Conservation (phyloP, 1,140 invertebrate species). For the Marisa cornuarietis region DNA sequence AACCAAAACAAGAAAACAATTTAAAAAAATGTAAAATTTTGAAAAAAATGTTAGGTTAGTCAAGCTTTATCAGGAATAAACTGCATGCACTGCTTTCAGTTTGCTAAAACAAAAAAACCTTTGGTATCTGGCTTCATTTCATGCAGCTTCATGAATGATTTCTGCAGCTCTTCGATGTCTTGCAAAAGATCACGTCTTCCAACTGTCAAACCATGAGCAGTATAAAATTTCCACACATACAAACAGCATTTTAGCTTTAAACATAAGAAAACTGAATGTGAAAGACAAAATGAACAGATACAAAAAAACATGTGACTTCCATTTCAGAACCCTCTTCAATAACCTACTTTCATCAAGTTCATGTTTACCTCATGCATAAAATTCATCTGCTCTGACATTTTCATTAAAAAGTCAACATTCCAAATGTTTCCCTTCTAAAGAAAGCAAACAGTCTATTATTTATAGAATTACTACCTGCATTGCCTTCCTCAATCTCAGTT, state of each 20-base stretch:
- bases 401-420: too few species aligned
- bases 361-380: too few species aligned
- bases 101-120: not conserved
- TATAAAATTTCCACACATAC: not conserved
- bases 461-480: not conserved
- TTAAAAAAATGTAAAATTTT: not conserved
- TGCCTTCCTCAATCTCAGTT: not conserved
- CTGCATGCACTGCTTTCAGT: not conserved
- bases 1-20: not conserved
- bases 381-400: too few species aligned
- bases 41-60: too few species aligned
- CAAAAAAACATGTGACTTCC: not conserved
- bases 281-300: not conserved
- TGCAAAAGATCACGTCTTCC: not conserved
- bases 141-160: not conserved
- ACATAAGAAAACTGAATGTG: not conserved
- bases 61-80: too few species aligned
- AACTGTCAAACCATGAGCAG: not conserved
- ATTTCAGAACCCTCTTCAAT: too few species aligned
- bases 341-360: too few species aligned
- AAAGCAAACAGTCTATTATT: too few species aligned
- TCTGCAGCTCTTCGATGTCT: conserved; percentile 17
- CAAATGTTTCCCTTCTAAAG: too few species aligned
- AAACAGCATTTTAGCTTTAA: not conserved
- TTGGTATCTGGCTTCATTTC: conserved; percentile 3